Evolutionary conservation across 2,888 invertebrate species (phyloP).

Genomic region (Amphimallon solstitiale): DNA sequence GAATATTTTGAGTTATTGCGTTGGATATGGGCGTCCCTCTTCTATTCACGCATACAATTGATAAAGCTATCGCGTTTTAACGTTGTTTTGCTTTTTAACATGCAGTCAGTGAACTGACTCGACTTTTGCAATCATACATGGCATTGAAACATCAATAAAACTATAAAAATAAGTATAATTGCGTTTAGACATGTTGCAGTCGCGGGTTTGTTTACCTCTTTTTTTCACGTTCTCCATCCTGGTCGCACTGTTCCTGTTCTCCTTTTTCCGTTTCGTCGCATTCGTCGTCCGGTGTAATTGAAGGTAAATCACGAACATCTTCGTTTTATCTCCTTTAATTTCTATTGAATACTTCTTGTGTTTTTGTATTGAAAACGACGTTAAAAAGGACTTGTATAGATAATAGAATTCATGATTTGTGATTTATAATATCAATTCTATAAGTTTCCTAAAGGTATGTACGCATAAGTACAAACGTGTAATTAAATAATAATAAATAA

Average conservation of each 20-base stretch:
- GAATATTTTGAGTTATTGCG: conserved; percentile 56
- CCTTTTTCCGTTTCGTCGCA: conserved; percentile 19
- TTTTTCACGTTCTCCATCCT: conserved; percentile 28
- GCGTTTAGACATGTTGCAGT: conserved; percentile 47
- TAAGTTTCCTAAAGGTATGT: too few species aligned
- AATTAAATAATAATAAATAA: too few species aligned
- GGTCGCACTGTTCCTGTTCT: conserved; percentile 16
- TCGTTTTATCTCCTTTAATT: conserved; percentile 30
- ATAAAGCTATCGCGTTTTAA: conserved; percentile 49
- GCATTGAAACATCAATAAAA: conserved; percentile 59
- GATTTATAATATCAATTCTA: too few species aligned
- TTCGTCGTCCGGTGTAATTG: conserved; percentile 28
- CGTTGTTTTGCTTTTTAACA: conserved; percentile 54
- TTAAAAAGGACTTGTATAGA: too few species aligned
- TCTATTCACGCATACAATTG: conserved; percentile 44
- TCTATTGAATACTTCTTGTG: background rate
- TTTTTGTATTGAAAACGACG: conserved; percentile 6
- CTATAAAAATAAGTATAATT: conserved; percentile 56
- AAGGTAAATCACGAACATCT: conserved; percentile 36
- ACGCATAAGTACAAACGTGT: too few species aligned
- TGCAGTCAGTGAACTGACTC: conserved; percentile 59
- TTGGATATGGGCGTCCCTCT: conserved; percentile 45
- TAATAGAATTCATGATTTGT: too few species aligned
- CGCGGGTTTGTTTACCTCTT: conserved; percentile 41
- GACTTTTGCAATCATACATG: conserved; percentile 57